These are phyloP conservation scores for Lasioglossum vierecki DNA, from an alignment of 2,888 invertebrate genomes.

Conservation along the genomic window DNA sequence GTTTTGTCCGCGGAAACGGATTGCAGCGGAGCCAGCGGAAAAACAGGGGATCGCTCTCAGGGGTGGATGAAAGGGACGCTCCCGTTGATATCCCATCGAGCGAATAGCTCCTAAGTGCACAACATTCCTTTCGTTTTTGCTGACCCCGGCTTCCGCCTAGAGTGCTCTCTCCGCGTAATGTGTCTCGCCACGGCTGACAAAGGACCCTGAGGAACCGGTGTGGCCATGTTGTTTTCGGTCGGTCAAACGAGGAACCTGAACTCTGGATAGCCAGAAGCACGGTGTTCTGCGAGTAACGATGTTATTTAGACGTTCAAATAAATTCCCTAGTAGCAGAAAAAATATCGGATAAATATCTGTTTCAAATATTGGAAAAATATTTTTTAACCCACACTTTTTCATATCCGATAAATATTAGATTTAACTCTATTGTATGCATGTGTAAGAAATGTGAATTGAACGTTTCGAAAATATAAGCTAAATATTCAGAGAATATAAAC, in stretches of 20 bases:
- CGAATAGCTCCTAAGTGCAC: constrained; percentile 38
- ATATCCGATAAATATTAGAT: too few relatives aligned
- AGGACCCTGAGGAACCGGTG: not conserved
- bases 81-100: constrained; percentile 37
- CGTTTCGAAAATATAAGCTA: too few relatives aligned
- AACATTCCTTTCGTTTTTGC: constrained; percentile 40
- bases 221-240: not conserved
- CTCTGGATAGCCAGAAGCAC: not conserved
- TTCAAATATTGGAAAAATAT: too few relatives aligned
- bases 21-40: constrained; percentile 1
- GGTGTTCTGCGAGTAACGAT: too few relatives aligned
- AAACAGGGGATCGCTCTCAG: constrained; percentile 22
- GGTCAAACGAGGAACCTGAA: not conserved
- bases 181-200: constrained; percentile 7
- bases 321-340: too few relatives aligned
- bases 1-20: not conserved
- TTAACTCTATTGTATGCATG: too few relatives aligned
- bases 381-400: too few relatives aligned
- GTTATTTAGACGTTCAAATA: too few relatives aligned
- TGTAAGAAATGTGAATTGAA: too few relatives aligned
- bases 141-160: constrained; percentile 15
- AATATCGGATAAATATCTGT: too few relatives aligned
- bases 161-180: constrained; percentile 5
- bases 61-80: not conserved
- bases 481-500: too few relatives aligned